Base-by-base conservation (phyloP, 2,797 vertebrate genomes). In the Gallinago stenura region DNA sequence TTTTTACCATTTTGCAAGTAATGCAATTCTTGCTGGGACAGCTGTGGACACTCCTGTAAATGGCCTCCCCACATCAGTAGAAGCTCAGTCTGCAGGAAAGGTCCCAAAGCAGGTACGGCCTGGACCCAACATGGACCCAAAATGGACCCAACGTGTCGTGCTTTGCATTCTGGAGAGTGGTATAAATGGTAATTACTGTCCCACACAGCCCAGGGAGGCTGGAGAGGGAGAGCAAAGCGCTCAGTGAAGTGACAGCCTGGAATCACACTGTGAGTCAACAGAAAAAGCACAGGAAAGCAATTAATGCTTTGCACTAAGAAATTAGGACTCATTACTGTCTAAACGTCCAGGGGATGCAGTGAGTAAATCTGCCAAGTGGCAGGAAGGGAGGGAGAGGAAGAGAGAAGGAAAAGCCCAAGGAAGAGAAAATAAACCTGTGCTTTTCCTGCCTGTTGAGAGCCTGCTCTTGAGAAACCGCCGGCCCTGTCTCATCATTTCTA, bases 31-130 rank as follows among this genome's bases (percentile, higher is more conserved):
- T 58, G 16, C 18, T 0, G 3, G 35, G 25, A 24, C 37, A 24
- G 20, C 56, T 4, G 19, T 10, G 37, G 53, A 19, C 2, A 1
- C 21, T 30, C 7, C 30, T 19, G 39, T 19, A 7, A 62, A 26
- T 1, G 1, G 54, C 14, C 15, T 62, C 48, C 22, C 13, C 11
- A 1, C 1, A 1, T 9, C 22, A 11, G 19, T 3, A 54, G 16
- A 22, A 57, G n/a, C 83, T 64, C 15, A 2, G 35, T 4, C 24
- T 69, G 48, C n/a, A 15, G 18, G 12, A 69, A 30, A 4, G 5
- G 3, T 41, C 10, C 22, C 15, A 10, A 41, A 73, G 6, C 6
- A 6, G 12, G 15, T 7, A 11, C 2, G 2, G 11, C 2, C 2
- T 13, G 56, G 33, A 37, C 31, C 12, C 33, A n/a, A 4, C 4